Evolutionary conservation across 92 coral and sea anemone genomes (phyloP), one percentile per base, ranked within the genome.

Genomic region (Blastomussa wellsi): DNA sequence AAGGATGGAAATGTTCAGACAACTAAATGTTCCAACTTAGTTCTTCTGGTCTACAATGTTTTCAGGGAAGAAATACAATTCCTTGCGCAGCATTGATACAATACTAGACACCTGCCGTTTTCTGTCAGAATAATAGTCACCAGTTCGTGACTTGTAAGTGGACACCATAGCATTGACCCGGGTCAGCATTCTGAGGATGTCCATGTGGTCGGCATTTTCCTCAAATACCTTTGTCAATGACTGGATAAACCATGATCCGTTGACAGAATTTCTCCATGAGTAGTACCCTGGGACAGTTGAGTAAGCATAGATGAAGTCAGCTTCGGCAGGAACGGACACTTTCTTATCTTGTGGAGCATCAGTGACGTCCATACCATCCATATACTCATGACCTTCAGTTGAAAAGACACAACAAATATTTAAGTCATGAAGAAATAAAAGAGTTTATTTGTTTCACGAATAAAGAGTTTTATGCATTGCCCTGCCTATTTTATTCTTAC

Each of bases 371-470:
- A 78, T 87, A 0, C 98, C 98, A 77, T 94, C 98, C 98, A 94
- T 94, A 92, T 94, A 94, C 79, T 94, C 98, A 80, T 94, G 98
- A 7, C 98, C 98, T 94, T 77, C n/a, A n/a, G n/a, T n/a, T n/a
- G n/a, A n/a, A 4, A 59, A 51, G 35, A 4, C 11, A 51, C 24
- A 37, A 44, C 7, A 44, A 44, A 44, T n/a, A n/a, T n/a, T n/a
- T n/a, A n/a, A n/a, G n/a, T n/a, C n/a, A n/a, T n/a, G n/a, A n/a
- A n/a, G n/a, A n/a, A n/a, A n/a, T n/a, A n/a, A n/a, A n/a, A n/a
- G n/a, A n/a, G n/a, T n/a, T n/a, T n/a, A n/a, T n/a, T n/a, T n/a
- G n/a, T n/a, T n/a, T n/a, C n/a, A n/a, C n/a, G n/a, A n/a, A n/a
- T n/a, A n/a, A n/a, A n/a, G n/a, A n/a, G n/a, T n/a, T n/a, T n/a